Conservation (phyloP, 2,113 vertebrate genomes). For the Sorex fumeus region DNA sequence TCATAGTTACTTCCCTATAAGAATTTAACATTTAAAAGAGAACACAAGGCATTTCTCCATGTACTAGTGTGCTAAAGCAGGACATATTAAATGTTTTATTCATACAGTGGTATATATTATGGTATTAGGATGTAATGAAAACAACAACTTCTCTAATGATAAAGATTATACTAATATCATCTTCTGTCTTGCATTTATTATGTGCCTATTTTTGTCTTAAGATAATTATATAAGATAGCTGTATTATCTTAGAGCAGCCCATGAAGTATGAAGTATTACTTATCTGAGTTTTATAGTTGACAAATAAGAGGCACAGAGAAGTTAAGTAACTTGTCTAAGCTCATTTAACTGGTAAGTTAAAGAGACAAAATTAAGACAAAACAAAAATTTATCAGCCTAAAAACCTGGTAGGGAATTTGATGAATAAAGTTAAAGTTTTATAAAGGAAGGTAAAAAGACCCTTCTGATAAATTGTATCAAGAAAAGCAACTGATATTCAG, state of each 20-base stretch:
- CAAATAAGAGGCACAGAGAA: background rate
- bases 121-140: background rate
- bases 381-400: background rate
- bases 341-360: background rate
- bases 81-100: background rate
- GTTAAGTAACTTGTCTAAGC: background rate
- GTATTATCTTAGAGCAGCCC: background rate
- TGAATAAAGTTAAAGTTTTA: background rate
- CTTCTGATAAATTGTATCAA: background rate
- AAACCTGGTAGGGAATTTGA: conserved; percentile 22
- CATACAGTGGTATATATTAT: background rate
- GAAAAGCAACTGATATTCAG: background rate
- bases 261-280: background rate
- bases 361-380: background rate
- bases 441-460: background rate
- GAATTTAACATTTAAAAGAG: conserved; percentile 47
- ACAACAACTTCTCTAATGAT: conserved; percentile 31
- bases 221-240: background rate
- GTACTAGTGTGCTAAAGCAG: background rate
- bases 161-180: background rate
- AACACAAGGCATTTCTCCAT: background rate
- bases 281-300: background rate
- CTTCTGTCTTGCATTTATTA: background rate
- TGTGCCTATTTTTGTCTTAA: background rate
- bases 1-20: background rate